Base-by-base conservation (phyloP, 2,113 vertebrate species). In the Trochalopteron elliotii region DNA sequence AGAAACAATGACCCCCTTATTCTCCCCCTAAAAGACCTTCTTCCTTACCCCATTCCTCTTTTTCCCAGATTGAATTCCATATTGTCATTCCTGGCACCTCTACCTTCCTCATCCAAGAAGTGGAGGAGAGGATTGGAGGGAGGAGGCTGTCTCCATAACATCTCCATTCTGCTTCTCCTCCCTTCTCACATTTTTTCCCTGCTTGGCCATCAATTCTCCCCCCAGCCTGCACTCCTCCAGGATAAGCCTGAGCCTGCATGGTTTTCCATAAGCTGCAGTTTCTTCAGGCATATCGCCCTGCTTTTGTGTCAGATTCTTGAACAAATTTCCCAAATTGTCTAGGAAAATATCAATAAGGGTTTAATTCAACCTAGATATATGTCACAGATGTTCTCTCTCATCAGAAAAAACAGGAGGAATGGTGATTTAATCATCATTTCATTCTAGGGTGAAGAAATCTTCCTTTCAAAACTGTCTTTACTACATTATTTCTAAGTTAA, bases 1-100 rank as follows among this genome's bases (percentile, higher is more conserved):
- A 83, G 30, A 65, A 87, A 61, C 1, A 82, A 5, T 64, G 11
- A n/a, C 2, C 1, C 4, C 1, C 0, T 20, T 7, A 2, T 28
- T 5, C 10, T 18, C 12, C 30, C 9, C 10, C 1, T 17, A 53
- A 55, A 82, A 2, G 8, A 59, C 16, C 11, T 53, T 63, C 35
- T 65, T 24, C 27, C 5, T 4, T 11, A 40, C 2, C 2, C 5
- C 15, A 35, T 57, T 33, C 7, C 7, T 18, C 57, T 22, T 53
- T 72, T 42, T 45, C 15, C 37, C 23, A 57, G 19, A 25, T 2
- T 50, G 12, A 82, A 39, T 10, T 64, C 21, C 7, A 25, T 39
- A 25, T 22, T 71, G 40, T 24, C 39, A 37, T 44, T 72, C 28
- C 35, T 55, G 45, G 30, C 15, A 59, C 16, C 16, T 74, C 28